A percentile compares a stretch with the other conserved stretches of the same genome.
Evolutionary conservation across 1,140 invertebrate species (phyloP).

Genomic region (Kradibia gibbosae): DNA sequence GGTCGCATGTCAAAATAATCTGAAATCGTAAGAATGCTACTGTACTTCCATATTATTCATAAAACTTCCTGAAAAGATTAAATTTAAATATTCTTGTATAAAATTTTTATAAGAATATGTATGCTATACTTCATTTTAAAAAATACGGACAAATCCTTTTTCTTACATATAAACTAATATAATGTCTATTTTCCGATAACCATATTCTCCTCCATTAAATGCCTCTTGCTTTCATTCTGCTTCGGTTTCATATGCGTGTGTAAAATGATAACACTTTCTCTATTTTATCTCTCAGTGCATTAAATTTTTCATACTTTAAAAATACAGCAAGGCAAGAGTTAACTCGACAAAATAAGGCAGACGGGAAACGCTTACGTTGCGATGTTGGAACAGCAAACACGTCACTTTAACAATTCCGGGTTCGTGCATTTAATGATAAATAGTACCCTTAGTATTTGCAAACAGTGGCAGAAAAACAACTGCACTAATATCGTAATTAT

Average conservation of each 20-base stretch:
- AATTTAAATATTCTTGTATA: too few species aligned
- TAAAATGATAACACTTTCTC: neutral
- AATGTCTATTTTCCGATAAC: neutral
- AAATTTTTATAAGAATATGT: too few species aligned
- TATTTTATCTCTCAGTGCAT: neutral
- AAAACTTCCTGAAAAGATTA: neutral
- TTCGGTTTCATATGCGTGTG: neutral
- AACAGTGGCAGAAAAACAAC: neutral
- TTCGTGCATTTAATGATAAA: constrained; percentile 40
- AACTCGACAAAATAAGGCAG: neutral
- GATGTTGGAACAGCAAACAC: constrained; percentile 20
- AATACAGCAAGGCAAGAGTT: neutral
- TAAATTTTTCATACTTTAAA: constrained; percentile 37
- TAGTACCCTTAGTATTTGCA: constrained; percentile 21
- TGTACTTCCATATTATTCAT: neutral
- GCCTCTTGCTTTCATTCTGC: neutral
- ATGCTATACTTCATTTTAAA: too few species aligned
- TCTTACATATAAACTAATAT: too few species aligned
- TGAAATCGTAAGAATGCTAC: neutral
- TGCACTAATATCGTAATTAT: constrained; percentile 15
- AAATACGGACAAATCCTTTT: too few species aligned
- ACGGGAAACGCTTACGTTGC: constrained; percentile 30
- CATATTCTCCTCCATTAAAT: neutral
- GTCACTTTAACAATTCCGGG: constrained; percentile 11
- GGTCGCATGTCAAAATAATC: neutral